A percentile compares a stretch with the other conserved stretches of the same genome.
These are phyloP conservation scores for Asobara japonica DNA, from an alignment of 1,140 invertebrate species.

Conservation along the genomic window DNA sequence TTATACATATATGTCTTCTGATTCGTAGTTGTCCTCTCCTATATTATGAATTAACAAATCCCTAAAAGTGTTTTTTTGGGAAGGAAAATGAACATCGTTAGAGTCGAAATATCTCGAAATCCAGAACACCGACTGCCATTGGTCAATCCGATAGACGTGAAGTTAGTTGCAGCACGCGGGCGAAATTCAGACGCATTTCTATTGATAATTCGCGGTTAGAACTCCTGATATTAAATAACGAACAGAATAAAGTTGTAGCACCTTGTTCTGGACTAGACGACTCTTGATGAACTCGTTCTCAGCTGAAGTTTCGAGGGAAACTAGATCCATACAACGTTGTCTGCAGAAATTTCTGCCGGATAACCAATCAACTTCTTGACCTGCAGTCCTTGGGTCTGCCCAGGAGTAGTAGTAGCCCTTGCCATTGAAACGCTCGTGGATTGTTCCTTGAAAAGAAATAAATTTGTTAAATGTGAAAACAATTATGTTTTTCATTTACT, in stretches of 20 bases:
- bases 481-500: too few species aligned
- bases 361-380: slow-evolving; percentile 83
- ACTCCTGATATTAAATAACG: slow-evolving; percentile 21
- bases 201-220: too few species aligned
- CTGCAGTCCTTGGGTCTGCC: slow-evolving; percentile 76
- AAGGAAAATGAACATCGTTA: too few species aligned
- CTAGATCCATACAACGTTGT: slow-evolving; percentile 86
- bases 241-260: too few species aligned
- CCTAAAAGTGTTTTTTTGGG: too few species aligned
- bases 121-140: too few species aligned
- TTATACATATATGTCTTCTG: too few species aligned
- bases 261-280: slow-evolving; percentile 77
- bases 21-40: too few species aligned
- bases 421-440: slow-evolving; percentile 67
- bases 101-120: too few species aligned
- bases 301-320: slow-evolving; percentile 81
- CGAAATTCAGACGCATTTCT: too few species aligned
- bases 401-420: slow-evolving; percentile 88
- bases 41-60: neutral
- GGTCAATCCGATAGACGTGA: too few species aligned
- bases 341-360: slow-evolving; percentile 84
- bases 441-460: slow-evolving; percentile 54
- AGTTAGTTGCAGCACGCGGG: too few species aligned
- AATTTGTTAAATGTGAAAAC: slow-evolving; percentile 4
- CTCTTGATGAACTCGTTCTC: slow-evolving; percentile 87